phyloP scores from a whole-genome alignment of 2,888 invertebrate species.

The Osmoderma eremita region DNA sequence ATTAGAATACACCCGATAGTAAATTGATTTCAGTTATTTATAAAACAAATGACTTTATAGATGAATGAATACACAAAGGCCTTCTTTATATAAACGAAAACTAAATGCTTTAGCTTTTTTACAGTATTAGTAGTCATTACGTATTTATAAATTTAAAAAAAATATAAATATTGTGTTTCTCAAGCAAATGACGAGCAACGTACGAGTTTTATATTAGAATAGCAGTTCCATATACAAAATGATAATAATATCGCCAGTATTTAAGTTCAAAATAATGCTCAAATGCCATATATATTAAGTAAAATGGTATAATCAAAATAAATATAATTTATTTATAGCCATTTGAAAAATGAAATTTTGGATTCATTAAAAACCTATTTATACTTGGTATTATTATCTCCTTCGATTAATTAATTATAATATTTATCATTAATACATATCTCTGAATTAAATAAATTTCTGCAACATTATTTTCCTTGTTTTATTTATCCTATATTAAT shows the following conservation, averaged over 20 bases:
- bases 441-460: slow-evolving; percentile 48
- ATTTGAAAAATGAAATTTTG: slow-evolving; percentile 20
- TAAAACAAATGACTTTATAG: slow-evolving; percentile 30
- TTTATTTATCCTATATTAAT: background rate
- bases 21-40: slow-evolving; percentile 7
- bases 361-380: slow-evolving; percentile 13
- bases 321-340: slow-evolving; percentile 18
- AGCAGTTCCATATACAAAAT: slow-evolving; percentile 13
- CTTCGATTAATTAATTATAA: slow-evolving; percentile 38
- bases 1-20: slow-evolving; percentile 1
- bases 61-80: slow-evolving; percentile 44
- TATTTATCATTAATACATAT: slow-evolving; percentile 56
- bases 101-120: slow-evolving; percentile 49
- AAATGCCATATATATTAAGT: slow-evolving; percentile 28
- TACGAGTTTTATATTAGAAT: slow-evolving; percentile 29
- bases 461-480: slow-evolving; percentile 35
- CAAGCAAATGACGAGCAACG: background rate
- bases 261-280: slow-evolving; percentile 34
- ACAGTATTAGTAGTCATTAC: slow-evolving; percentile 44
- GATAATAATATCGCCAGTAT: slow-evolving; percentile 19
- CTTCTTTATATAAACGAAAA: slow-evolving; percentile 46
- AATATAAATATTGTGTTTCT: slow-evolving; percentile 16
- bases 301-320: slow-evolving; percentile 20
- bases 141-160: slow-evolving; percentile 26
- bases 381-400: slow-evolving; percentile 13